Evolutionary conservation across 2,113 vertebrate species (phyloP), one percentile per base, ranked within the genome.

Genomic region (Theristicus caerulescens): DNA sequence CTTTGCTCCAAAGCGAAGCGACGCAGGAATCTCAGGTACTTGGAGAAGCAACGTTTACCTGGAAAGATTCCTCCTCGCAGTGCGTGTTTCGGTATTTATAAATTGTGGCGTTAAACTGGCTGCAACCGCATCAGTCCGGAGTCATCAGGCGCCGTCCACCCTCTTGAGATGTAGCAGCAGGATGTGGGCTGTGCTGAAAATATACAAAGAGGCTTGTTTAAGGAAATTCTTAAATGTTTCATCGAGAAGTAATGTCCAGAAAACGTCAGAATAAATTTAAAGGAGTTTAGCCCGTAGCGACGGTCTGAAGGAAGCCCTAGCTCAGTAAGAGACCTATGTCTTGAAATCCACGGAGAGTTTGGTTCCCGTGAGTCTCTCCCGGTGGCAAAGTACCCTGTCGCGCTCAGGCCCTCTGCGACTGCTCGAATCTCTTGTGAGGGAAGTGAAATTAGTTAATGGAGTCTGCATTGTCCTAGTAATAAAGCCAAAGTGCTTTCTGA

Each of bases 111-210:
- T 18, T 38, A 54, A 34, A n/a, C 27, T 15, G 54, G 13, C 31
- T 29, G 47, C 59, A 32, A 1, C 31, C 3, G 4, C 24, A 2
- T 42, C n/a, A 6, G 29, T 11, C 46, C 22, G 31, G 59, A 25
- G 31, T 38, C n/a, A 2, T 22, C 26, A 10, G 70, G 6, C 0
- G 2, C 19, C 1, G 1, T 38, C 54, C 13, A 0, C 52, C 44
- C 29, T 40, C 44, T 29, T 18, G 31, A 38, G 44, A 6, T 4
- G 24, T 11, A 10, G 31, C 61, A 58, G 84, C 44, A 24, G 52
- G n/a, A 13, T 14, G 6, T 3, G 24, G 38, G 15, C 42, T 54
- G 44, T n/a, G 57, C 69, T 51, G 26, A 9, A 27, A 32, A 31
- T 22, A 9, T 1, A 8, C 38, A 24, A 4, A 73, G 61, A 40